Percentiles rank a stretch among this genome's conserved stretches.
Conservation (phyloP, 2,888 invertebrate species). For the Digitonthophagus gazella region DNA sequence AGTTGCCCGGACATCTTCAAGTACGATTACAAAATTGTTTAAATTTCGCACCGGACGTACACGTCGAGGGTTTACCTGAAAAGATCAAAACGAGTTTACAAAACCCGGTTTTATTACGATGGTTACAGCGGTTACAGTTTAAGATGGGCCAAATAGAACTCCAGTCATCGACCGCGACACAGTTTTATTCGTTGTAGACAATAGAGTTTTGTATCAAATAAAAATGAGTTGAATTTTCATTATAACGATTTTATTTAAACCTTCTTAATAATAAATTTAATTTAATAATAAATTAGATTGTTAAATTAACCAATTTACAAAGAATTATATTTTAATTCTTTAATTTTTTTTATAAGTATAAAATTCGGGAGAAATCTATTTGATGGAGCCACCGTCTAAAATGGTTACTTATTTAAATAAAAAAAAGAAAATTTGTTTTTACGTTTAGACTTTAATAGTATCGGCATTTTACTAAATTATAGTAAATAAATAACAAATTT, state of each 20-base stretch:
- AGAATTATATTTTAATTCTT: too few relatives aligned
- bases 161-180: conserved; percentile 88
- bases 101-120: conserved; percentile 66
- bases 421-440: too few relatives aligned
- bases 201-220: conserved; percentile 22
- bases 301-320: too few relatives aligned
- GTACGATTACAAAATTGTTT: conserved; percentile 85
- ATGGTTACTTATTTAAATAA: too few relatives aligned
- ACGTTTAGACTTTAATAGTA: too few relatives aligned
- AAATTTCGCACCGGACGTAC: conserved; percentile 68
- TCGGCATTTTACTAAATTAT: too few relatives aligned
- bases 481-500: too few relatives aligned
- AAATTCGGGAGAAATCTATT: too few relatives aligned
- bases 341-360: too few relatives aligned
- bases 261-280: conserved; percentile 15
- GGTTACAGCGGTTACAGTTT: conserved; percentile 91
- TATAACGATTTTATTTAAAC: conserved; percentile 18
- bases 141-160: conserved; percentile 98
- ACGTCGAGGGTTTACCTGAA: conserved; percentile 51
- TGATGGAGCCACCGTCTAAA: too few relatives aligned
- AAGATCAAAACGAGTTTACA: conserved; percentile 49
- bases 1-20: conserved; percentile 88
- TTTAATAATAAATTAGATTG: too few relatives aligned
- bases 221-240: conserved; percentile 20
- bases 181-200: conserved; percentile 74